Evolutionary conservation across 1,140 invertebrate species (phyloP), one percentile per base, ranked within the genome.

Genomic region (Megathymus violae): DNA sequence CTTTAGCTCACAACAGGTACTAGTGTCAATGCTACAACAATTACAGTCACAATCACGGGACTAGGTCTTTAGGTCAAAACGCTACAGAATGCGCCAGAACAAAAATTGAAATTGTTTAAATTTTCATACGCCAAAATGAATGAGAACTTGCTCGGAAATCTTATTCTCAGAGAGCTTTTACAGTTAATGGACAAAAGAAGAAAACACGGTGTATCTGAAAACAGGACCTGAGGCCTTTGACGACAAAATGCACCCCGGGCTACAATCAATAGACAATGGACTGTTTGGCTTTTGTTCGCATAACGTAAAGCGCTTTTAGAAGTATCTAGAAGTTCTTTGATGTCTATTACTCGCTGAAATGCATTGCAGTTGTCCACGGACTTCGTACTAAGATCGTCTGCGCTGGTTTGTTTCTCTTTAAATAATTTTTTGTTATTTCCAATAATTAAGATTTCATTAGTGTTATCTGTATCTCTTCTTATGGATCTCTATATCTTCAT

Each of bases 201-300:
- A 16, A 51, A 31, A 38, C 14, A 51, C 31, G 16, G 34, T 34
- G 25, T 36, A 51, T 51, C 34, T 52, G 17, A 71, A 79, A 74
- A 70, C 69, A 67, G 40, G 76, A 71, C 68, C 74, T 77, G 75
- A 70, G 67, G 68, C 65, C 75, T 85, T 82, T 85, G 82, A 82
- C 76, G 75, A 81, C 78, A 84, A 82, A 83, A 78, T 81, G 74
- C 81, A 85, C 82, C 78, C 69, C 52, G 44, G 72, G 77, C 80
- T 78, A 77, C 73, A 84, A 80, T 81, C 84, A 74, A 87, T 85
- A 85, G 81, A 84, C 84, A 86, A 82, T 81, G 73, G 79, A 84
- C 78, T 85, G 80, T 83, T 86, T 82, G 76, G 62, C 78, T 81
- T 85, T 84, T 85, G 78, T 82, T 79, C 71, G 68, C 60, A 77